Base-by-base conservation (phyloP, 2,888 invertebrate genomes). In the Dicyrtomina minuta region DNA sequence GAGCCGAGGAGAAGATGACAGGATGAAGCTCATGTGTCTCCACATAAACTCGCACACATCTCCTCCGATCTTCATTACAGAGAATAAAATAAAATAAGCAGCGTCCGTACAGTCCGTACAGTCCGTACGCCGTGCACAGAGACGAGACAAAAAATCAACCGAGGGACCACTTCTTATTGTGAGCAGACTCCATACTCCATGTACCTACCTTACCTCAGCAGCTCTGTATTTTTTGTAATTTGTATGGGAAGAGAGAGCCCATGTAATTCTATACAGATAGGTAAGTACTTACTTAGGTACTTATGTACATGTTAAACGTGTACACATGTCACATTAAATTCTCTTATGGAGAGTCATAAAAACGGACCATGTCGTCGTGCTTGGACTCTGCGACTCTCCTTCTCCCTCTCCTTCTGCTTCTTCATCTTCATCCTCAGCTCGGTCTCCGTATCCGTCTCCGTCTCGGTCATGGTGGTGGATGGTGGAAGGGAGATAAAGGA, bases 281-380 rank as follows among this genome's bases (percentile, higher is more conserved):
- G 4, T 33, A 33, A 33, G 33, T 3, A 33, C 33, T 3, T 33
- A 33, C 33, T 33, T 33, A 5, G 33, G 33, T 33, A 33, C 33
- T 33, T 33, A 33, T 33, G 33, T 8, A 33, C 33, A 33, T 33
- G 33, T 33, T 33, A 33, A 33, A 33, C 33, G 33, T 26, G 27
- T 43, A 26, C 43, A 61, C 61, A 62, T 51, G 64, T 51, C 64
- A 64, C 51, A 64, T 64, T 64, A 64, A 64, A 64, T 64, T 64
- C 64, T 33, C 39, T 62, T 60, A 24, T 20, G 51, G 20, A 60
- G 24, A 44, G 22, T 44, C 43, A 44, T 49, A 24, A 62, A 24
- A 61, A 61, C 44, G 27, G 20, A 61, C 12, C 33, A 33, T 33
- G n/a, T 33, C 33, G 33, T 33, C 33, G 4, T 33, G 33, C 33